Conservation (phyloP, 2,113 vertebrate genomes). For the Monopterus albus region DNA sequence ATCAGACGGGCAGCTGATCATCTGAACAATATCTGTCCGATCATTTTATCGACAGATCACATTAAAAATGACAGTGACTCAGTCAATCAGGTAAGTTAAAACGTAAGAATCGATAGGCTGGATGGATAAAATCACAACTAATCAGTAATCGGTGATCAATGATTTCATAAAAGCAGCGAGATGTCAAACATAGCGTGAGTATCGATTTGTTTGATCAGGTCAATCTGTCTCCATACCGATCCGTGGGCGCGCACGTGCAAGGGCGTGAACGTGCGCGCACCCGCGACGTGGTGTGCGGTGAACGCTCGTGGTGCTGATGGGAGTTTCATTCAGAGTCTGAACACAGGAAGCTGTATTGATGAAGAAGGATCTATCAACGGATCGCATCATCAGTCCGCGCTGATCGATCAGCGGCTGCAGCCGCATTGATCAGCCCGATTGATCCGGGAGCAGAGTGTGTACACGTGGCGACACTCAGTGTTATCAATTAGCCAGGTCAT, state of each 20-base stretch:
- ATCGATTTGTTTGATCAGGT: too few relatives aligned
- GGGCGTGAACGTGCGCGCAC: constrained; percentile 2
- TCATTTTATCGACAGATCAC: too few relatives aligned
- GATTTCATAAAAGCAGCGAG: too few relatives aligned
- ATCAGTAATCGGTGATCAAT: too few relatives aligned
- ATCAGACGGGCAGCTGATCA: too few relatives aligned
- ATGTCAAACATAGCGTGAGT: too few relatives aligned
- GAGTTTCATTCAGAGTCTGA: constrained; percentile 11
- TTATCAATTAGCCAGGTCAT: not conserved
- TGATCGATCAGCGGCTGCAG: constrained; percentile 27
- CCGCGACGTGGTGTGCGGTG: constrained; percentile 15
- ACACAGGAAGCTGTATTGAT: constrained; percentile 5
- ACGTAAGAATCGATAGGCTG: too few relatives aligned
- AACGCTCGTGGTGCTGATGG: constrained; percentile 56
- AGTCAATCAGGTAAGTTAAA: too few relatives aligned
- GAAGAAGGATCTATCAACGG: not conserved
- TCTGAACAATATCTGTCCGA: too few relatives aligned
- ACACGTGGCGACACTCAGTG: constrained; percentile 11
- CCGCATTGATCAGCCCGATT: not conserved
- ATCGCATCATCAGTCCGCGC: constrained; percentile 34
- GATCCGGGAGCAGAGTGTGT: constrained; percentile 1
- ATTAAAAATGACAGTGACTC: too few relatives aligned
- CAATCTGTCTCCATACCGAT: not conserved
- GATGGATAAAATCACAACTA: too few relatives aligned
- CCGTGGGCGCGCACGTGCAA: not conserved